phyloP scores from a whole-genome alignment of 2,797 vertebrate species.

The Sphenopsis melanotis region DNA sequence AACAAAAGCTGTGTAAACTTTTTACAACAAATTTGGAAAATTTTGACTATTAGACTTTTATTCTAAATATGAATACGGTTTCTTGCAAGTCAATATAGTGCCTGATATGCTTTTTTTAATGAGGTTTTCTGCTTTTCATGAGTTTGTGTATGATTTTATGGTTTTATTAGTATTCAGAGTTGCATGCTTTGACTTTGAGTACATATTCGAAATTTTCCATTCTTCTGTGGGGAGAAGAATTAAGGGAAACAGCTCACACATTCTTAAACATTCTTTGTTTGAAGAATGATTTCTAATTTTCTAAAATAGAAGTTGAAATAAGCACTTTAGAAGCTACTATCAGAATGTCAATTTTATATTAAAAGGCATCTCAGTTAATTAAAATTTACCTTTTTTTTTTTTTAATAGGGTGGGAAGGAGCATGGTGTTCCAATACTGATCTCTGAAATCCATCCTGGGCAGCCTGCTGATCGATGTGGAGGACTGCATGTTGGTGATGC shows the following conservation, averaged over 20 bases:
- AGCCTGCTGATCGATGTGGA: conserved; percentile 93
- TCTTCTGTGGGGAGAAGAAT: neutral
- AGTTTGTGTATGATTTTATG: neutral
- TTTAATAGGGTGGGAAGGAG: conserved; percentile 93
- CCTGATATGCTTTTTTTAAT: neutral
- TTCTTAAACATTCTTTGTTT: neutral
- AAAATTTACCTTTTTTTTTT: neutral
- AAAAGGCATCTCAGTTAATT: neutral
- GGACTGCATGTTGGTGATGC: conserved; percentile 96
- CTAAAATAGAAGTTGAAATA: neutral
- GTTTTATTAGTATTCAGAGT: neutral
- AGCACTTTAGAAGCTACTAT: neutral
- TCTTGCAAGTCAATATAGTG: neutral
- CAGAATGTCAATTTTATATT: neutral
- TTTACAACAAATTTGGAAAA: neutral
- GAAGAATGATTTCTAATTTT: neutral
- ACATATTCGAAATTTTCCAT: neutral
- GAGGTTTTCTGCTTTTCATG: neutral
- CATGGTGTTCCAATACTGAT: conserved; percentile 97
- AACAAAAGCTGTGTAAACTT: neutral
- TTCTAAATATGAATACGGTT: neutral
- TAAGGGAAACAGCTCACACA: neutral
- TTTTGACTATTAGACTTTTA: neutral
- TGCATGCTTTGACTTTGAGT: neutral
- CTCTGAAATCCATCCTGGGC: conserved; percentile 94